These are phyloP conservation scores for Cyclargus thomasi DNA, from an alignment of 1,140 invertebrate species.

Conservation along the genomic window DNA sequence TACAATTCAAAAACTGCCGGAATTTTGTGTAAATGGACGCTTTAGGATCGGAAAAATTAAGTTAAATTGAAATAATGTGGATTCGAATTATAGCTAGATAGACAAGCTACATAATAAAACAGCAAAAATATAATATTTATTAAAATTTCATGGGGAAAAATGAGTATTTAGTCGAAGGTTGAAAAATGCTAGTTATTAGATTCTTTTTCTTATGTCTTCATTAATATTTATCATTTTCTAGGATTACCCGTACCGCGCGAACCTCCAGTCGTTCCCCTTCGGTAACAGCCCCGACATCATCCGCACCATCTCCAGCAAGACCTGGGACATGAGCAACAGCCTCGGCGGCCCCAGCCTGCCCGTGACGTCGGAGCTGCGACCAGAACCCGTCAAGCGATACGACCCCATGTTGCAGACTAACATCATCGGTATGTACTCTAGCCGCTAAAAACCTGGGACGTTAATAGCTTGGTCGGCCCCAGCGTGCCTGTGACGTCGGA, in stretches of 20 bases:
- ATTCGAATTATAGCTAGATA: too few relatives aligned
- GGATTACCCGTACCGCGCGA: constrained; percentile 53
- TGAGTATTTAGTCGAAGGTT: too few relatives aligned
- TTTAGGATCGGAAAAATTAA: too few relatives aligned
- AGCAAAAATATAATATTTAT: too few relatives aligned
- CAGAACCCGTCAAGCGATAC: constrained; percentile 61
- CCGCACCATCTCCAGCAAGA: constrained; percentile 50
- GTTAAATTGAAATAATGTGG: too few relatives aligned
- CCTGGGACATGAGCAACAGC: constrained; percentile 67
- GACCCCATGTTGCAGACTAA: constrained; percentile 68
- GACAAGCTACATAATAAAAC: too few relatives aligned
- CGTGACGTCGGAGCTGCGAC: constrained; percentile 47
- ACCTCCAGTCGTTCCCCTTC: constrained; percentile 57
- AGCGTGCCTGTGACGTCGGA: constrained; percentile 49
- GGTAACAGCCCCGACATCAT: constrained; percentile 53
- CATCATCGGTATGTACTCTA: constrained; percentile 51
- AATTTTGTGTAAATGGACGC: too few relatives aligned
- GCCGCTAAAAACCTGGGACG: too few relatives aligned
- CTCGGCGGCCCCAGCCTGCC: constrained; percentile 49
- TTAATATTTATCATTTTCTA: constrained; percentile 23
- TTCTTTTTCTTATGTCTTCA: too few relatives aligned
- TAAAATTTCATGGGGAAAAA: too few relatives aligned
- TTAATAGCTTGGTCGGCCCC: constrained; percentile 55
- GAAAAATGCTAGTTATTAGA: too few relatives aligned
- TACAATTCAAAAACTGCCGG: too few relatives aligned